A percentile compares a stretch with the other conserved stretches of the same genome.
phyloP scores from a whole-genome alignment of 2,888 invertebrate genomes.

The Andrena marginata region DNA sequence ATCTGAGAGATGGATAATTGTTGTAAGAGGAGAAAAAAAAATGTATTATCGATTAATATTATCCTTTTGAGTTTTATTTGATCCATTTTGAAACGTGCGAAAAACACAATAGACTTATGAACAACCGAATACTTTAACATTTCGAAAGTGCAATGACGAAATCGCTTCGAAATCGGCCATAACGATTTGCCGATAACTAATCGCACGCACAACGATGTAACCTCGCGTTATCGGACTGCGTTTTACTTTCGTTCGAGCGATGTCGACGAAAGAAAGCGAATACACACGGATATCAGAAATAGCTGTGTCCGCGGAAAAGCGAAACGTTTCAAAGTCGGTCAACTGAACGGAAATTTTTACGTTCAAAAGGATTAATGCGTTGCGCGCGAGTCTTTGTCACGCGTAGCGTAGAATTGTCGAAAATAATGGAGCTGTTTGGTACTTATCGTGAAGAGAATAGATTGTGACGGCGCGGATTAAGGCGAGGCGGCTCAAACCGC shows the following conservation, averaged over 20 bases:
- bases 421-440: constrained; percentile 50
- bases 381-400: background rate
- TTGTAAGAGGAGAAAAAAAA: too few species aligned
- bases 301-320: background rate
- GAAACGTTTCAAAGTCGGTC: constrained; percentile 11
- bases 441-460: constrained; percentile 54
- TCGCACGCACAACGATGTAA: background rate
- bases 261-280: constrained; percentile 14
- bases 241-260: constrained; percentile 18
- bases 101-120: too few species aligned
- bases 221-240: background rate
- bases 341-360: too few species aligned
- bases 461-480: constrained; percentile 72
- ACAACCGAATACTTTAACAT: background rate
- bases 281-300: background rate
- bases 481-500: constrained; percentile 71
- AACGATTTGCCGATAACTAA: background rate
- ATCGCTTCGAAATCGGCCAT: background rate
- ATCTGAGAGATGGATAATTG: too few species aligned
- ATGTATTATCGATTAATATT: too few species aligned
- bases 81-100: too few species aligned
- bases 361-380: background rate
- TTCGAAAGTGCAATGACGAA: background rate
- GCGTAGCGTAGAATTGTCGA: constrained; percentile 14
- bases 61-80: too few species aligned